phyloP scores from a whole-genome alignment of 2,888 invertebrate species.

The Panorpa germanica region DNA sequence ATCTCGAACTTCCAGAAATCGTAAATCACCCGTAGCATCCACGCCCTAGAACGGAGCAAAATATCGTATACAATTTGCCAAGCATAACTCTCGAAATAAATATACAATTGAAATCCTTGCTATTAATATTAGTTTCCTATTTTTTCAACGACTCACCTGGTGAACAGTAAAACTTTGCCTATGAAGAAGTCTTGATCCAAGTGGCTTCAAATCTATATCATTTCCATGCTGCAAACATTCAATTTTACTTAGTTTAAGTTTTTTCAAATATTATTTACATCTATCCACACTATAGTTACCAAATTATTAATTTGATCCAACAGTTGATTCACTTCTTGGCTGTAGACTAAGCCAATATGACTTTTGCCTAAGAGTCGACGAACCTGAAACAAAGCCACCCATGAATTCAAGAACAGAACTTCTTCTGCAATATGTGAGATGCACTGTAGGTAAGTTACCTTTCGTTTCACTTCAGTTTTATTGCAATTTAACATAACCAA shows the following conservation, averaged over 20 bases:
- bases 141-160: too few species aligned
- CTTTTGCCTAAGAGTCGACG: slow-evolving; percentile 90
- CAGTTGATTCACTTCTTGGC: slow-evolving; percentile 91
- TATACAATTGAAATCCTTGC: too few species aligned
- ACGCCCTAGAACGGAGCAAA: too few species aligned
- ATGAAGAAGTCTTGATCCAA: slow-evolving; percentile 87
- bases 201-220: slow-evolving; percentile 90
- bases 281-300: slow-evolving; percentile 34
- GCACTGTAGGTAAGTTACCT: too few species aligned
- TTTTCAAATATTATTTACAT: slow-evolving; percentile 3
- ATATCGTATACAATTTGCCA: too few species aligned
- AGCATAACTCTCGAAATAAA: too few species aligned
- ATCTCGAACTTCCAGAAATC: slow-evolving; percentile 89
- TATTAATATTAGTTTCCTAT: too few species aligned
- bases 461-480: slow-evolving; percentile 66
- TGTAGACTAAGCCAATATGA: slow-evolving; percentile 93
- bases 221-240: slow-evolving; percentile 66
- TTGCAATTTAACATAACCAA: slow-evolving; percentile 84
- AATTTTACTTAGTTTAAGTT: slow-evolving; percentile 5
- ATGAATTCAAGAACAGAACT: too few species aligned
- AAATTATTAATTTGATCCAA: slow-evolving; percentile 87
- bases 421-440: too few species aligned
- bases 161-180: slow-evolving; percentile 97
- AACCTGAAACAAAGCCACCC: too few species aligned
- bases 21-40: slow-evolving; percentile 76